phyloP scores from a whole-genome alignment of 1,140 invertebrate species.

The Acromyrmex charruanus region DNA sequence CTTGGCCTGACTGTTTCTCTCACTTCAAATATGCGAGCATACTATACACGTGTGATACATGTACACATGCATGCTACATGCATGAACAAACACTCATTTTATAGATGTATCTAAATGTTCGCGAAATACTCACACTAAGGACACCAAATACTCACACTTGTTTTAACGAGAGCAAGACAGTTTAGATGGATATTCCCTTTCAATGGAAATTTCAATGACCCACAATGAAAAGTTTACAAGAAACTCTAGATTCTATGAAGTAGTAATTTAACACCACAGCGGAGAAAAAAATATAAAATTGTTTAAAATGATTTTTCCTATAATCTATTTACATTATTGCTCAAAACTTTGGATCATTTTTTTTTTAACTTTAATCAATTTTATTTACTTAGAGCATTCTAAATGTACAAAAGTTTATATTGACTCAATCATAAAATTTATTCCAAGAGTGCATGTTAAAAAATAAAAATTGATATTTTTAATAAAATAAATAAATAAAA shows the following conservation, averaged over 20 bases:
- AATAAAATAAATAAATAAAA: too few species aligned
- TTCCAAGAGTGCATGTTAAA: too few species aligned
- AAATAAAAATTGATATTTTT: too few species aligned
- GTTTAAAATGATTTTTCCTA: neutral
- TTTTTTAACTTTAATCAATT: too few species aligned
- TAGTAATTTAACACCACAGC: neutral
- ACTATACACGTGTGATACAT: neutral
- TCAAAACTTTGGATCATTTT: too few species aligned
- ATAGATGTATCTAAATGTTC: neutral
- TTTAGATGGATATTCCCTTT: neutral
- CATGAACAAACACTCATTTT: neutral
- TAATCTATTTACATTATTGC: too few species aligned
- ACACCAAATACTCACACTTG: neutral
- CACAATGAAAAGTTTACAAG: neutral
- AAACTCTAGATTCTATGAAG: neutral
- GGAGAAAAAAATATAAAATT: neutral
- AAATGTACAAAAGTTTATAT: too few species aligned
- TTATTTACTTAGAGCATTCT: too few species aligned
- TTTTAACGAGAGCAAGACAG: neutral
- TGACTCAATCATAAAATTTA: too few species aligned
- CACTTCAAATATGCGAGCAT: neutral
- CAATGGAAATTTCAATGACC: neutral
- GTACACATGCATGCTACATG: neutral
- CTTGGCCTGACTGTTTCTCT: conserved; percentile 69
- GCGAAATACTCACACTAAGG: neutral